These are phyloP conservation scores for Danio rerio DNA, from an alignment of 2,113 vertebrate genomes.

Conservation along the genomic window DNA sequence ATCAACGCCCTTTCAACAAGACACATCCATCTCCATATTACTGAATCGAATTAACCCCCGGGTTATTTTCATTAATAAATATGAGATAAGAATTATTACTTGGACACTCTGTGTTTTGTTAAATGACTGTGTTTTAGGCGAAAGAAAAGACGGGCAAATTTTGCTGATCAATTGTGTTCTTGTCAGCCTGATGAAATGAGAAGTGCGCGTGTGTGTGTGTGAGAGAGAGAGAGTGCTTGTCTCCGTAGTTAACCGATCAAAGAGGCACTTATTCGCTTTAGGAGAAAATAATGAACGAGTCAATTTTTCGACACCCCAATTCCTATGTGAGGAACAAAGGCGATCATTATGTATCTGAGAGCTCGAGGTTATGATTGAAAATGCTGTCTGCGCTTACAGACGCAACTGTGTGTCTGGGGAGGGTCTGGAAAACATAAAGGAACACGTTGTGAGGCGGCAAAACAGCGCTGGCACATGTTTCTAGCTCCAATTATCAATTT, in stretches of 20 bases:
- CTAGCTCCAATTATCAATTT: slow-evolving; percentile 32
- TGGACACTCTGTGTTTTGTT: slow-evolving; percentile 44
- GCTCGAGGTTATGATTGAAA: slow-evolving; percentile 44
- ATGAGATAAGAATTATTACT: slow-evolving; percentile 62
- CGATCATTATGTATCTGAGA: slow-evolving; percentile 39
- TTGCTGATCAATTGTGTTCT: slow-evolving; percentile 58
- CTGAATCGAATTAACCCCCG: slow-evolving; percentile 61
- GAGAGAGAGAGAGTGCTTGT: slow-evolving; percentile 22
- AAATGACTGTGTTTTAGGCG: slow-evolving; percentile 47
- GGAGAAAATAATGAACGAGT: slow-evolving; percentile 51
- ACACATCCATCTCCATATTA: slow-evolving; percentile 49
- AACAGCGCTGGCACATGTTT: not conserved
- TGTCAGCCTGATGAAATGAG: slow-evolving; percentile 47
- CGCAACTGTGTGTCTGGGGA: slow-evolving; percentile 35
- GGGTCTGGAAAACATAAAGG: slow-evolving; percentile 24
- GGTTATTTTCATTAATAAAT: slow-evolving; percentile 66
- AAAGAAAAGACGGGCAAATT: slow-evolving; percentile 50
- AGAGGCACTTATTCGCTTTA: slow-evolving; percentile 52
- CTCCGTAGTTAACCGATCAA: slow-evolving; percentile 51
- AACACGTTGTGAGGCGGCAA: not conserved
- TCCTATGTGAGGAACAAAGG: slow-evolving; percentile 49
- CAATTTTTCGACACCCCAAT: slow-evolving; percentile 41
- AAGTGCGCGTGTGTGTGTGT: not conserved
- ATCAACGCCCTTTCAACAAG: slow-evolving; percentile 32
- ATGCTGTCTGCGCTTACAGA: slow-evolving; percentile 48